Percentiles rank a stretch among this genome's conserved stretches.
Conservation (phyloP, 2,113 vertebrate species). For the Centropus bengalensis region DNA sequence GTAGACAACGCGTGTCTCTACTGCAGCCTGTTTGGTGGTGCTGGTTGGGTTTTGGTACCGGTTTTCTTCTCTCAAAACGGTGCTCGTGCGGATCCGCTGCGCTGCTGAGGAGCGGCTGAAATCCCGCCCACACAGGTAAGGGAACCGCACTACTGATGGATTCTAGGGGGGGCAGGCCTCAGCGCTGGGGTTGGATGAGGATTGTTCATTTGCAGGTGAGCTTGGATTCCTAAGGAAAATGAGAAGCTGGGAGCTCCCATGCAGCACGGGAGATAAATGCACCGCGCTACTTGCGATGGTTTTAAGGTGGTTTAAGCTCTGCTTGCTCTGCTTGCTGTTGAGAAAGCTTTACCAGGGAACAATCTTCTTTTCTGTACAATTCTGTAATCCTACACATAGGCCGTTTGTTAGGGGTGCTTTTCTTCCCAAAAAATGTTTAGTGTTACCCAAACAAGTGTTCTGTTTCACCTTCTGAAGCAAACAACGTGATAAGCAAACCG, state of each 20-base stretch:
- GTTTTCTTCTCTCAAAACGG: not conserved
- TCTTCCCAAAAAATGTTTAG: not conserved
- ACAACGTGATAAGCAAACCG: not conserved
- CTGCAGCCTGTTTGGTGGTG: not conserved
- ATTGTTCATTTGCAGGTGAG: not conserved
- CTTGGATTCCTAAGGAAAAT: not conserved
- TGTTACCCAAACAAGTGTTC: not conserved
- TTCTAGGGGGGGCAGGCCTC: not conserved
- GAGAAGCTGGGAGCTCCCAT: not conserved
- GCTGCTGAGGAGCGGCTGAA: not conserved
- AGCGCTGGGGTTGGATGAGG: not conserved
- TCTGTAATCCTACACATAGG: not conserved
- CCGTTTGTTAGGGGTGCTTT: not conserved
- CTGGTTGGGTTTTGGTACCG: not conserved
- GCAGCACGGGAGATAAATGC: not conserved
- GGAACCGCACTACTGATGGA: not conserved
- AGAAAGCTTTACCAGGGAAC: not conserved
- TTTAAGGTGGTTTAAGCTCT: not conserved
- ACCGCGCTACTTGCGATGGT: not conserved
- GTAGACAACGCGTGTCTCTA: not conserved
- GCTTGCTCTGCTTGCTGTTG: no score
- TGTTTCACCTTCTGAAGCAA: not conserved
- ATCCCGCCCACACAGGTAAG: not conserved
- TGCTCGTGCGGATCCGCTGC: not conserved
- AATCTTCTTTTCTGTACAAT: not conserved